These are phyloP conservation scores for Acanthacorydalis orientalis DNA, from an alignment of 2,888 invertebrate species.

Conservation along the genomic window DNA sequence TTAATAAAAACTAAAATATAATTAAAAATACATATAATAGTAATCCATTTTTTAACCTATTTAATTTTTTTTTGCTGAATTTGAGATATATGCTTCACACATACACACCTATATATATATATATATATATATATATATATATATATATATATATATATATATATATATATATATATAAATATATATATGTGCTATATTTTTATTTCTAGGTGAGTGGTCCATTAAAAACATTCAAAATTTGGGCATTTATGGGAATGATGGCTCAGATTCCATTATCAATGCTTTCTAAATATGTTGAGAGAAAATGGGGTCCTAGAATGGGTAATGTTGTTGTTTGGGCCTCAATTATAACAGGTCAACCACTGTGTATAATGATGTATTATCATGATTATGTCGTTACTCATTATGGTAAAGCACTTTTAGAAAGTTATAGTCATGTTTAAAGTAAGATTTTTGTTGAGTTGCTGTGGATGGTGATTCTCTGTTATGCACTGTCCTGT, in stretches of 20 bases:
- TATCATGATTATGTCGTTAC: conserved; percentile 92
- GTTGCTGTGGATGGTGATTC: too few species aligned
- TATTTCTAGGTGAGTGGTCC: conserved; percentile 62
- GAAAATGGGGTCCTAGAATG: conserved; percentile 58
- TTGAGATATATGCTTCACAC: too few species aligned
- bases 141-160: not conserved
- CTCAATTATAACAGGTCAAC: conserved; percentile 92
- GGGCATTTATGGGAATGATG: conserved; percentile 98
- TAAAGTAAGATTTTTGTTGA: not conserved
- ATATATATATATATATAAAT: not conserved
- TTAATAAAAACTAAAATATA: too few species aligned
- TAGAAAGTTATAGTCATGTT: not conserved
- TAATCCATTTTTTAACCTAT: too few species aligned
- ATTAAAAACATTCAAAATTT: conserved; percentile 84
- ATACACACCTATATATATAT: too few species aligned
- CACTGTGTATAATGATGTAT: conserved; percentile 96
- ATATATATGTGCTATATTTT: too few species aligned
- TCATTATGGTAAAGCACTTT: conserved; percentile 35
- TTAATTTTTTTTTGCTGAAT: too few species aligned
- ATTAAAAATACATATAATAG: too few species aligned
- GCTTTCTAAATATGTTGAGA: conserved; percentile 59
- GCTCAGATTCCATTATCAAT: conserved; percentile 82
- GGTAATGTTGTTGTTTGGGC: conserved; percentile 98
- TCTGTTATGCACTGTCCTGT: too few species aligned
- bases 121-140: too few species aligned